Conservation (phyloP, 2,797 vertebrate species). For the Spinibarbus caldwelli region DNA sequence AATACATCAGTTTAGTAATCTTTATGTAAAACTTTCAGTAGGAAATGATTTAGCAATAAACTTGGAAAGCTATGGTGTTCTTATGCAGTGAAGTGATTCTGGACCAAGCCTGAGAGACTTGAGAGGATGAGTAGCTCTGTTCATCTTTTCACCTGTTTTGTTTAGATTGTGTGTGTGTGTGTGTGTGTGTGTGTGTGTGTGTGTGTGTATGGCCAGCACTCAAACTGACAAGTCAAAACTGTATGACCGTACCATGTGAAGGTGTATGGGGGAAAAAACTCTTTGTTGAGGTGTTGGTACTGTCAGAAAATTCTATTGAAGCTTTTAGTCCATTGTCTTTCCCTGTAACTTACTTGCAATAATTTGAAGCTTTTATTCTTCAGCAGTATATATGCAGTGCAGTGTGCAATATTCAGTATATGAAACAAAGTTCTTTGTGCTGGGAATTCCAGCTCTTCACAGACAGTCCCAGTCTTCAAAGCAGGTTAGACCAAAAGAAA, state of each 20-base stretch:
- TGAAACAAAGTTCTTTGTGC: slow-evolving; percentile 79
- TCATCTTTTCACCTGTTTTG: too few relatives aligned
- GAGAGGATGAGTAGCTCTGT: slow-evolving; percentile 33
- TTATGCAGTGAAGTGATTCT: slow-evolving; percentile 60
- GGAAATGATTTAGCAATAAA: slow-evolving; percentile 81
- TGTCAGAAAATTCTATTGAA: slow-evolving; percentile 48
- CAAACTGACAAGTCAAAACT: slow-evolving; percentile 82
- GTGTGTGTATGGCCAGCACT: slow-evolving; percentile 10
- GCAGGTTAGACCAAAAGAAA: slow-evolving; percentile 9
- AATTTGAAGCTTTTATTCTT: slow-evolving; percentile 44
- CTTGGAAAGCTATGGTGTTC: slow-evolving; percentile 63
- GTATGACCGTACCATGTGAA: slow-evolving; percentile 52
- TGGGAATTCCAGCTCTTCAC: slow-evolving; percentile 73
- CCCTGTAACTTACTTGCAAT: slow-evolving; percentile 47
- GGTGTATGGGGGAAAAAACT: slow-evolving; percentile 37
- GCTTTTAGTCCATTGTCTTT: slow-evolving; percentile 23
- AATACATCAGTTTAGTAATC: not conserved
- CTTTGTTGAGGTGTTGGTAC: slow-evolving; percentile 55
- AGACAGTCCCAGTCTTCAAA: slow-evolving; percentile 55
- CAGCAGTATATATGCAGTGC: slow-evolving; percentile 55
- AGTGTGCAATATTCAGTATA: slow-evolving; percentile 66
- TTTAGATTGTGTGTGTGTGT: too few relatives aligned
- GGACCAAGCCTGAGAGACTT: slow-evolving; percentile 39
- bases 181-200: too few relatives aligned
- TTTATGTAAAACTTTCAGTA: slow-evolving; percentile 70